phyloP scores from a whole-genome alignment of 1,140 invertebrate genomes.

The Trichonephila inaurata region DNA sequence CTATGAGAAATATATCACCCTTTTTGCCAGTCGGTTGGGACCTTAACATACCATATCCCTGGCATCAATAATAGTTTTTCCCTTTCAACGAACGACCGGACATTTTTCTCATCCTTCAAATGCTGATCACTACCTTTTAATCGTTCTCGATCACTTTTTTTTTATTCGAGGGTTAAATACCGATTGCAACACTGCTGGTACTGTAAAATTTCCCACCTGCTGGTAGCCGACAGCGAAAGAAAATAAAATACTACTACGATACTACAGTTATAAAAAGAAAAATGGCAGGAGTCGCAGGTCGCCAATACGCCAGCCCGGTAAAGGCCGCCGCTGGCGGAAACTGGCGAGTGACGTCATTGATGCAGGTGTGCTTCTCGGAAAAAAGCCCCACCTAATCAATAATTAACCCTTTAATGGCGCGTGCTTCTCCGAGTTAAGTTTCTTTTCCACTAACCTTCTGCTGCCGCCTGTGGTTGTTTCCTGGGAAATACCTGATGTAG shows the following conservation, averaged over 20 bases:
- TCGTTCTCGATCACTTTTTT: neutral
- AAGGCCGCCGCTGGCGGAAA: neutral
- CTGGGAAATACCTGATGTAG: too few relatives aligned
- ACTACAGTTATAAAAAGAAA: neutral
- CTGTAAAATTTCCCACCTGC: conserved; percentile 20
- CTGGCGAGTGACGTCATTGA: conserved; percentile 23
- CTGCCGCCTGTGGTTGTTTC: neutral
- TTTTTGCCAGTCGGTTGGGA: neutral
- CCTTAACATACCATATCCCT: neutral
- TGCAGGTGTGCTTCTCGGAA: conserved; percentile 40
- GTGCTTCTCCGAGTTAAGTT: neutral
- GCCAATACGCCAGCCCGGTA: conserved; percentile 15
- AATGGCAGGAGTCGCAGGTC: neutral
- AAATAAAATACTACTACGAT: neutral
- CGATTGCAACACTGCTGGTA: conserved; percentile 19
- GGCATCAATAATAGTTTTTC: neutral
- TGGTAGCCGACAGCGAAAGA: neutral
- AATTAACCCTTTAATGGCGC: neutral
- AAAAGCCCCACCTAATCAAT: neutral
- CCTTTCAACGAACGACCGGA: neutral
- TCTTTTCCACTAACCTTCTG: neutral
- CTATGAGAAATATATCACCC: neutral
- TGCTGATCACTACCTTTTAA: neutral
- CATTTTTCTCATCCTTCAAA: neutral
- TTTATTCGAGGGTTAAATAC: neutral